Base-by-base conservation (phyloP, 2,113 vertebrate species). In the Varanus salvator region DNA sequence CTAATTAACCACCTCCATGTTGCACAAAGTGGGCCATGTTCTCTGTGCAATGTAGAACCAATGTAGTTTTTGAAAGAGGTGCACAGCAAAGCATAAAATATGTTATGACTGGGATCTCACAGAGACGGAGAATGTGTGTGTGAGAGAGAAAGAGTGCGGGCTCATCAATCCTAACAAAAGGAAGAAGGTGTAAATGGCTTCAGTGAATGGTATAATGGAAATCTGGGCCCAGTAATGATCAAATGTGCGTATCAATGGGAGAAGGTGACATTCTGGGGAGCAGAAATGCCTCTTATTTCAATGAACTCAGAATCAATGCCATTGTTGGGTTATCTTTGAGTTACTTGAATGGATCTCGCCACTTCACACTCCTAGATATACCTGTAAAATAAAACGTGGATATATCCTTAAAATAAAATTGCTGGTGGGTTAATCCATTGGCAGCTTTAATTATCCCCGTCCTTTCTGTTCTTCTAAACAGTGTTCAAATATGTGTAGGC, bases 301-400 rank as follows among this genome's bases (percentile, higher is more conserved):
- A 89, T 84, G 71, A 89, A 75, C 44, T 60, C 3, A 9, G 19
- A 60, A 89, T 83, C 87, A 89, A 27, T 89, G 87, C 68, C 29
- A 64, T 12, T 29, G 25, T 72, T 19, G 34, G 72, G 44, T 76
- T 64, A 48, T 76, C 72, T 76, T 57, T 66, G 34, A 75, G 27
- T 8, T 48, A 52, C 66, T 71, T 87, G 2, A 80, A 69, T 87
- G n/a, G 64, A 69, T 87, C 48, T 80, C 80, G 25, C 76, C 38
- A 81, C 21, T 57, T 50, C 50, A 50, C 38, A 76, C 21, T 77
- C 84, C 71, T 84, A 19, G 54, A 83, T 89, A 66, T 9, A 44
- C 38, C 38, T 44, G 38, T 44, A 44, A 44, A 44, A 44, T 44
- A 44, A 44, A 44, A 44, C 3, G 38, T 44, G 38, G 38, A 44